Base-by-base conservation (phyloP, 1,140 invertebrate species). In the Drosophila nasuta region DNA sequence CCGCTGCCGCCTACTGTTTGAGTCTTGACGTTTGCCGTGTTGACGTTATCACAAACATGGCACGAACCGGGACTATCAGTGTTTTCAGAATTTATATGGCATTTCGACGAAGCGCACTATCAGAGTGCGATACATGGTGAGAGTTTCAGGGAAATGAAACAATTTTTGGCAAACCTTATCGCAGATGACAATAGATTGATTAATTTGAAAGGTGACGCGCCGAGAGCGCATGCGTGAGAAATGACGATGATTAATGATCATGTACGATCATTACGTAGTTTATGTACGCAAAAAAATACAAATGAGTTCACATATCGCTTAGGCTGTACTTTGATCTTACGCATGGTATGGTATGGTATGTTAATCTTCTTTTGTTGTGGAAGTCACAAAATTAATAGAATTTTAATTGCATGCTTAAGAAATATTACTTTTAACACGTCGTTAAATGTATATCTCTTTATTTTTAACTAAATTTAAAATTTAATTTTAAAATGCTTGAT, bases 61-160 rank as follows among this genome's bases (percentile, higher is more conserved):
- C 38, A 48, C 15, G 3, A 56, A 30, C 0, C 45, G 20, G 28
- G 7, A 20, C 46, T 79, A 79, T 86, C 79, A 62, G 48, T 8
- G 1, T 65, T 46, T 60, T 77, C 45, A 41, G 71, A 79, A 81
- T 70, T 78, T 59, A 46, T 30, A 28, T 49, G 20, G 56, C 28
- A 76, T 64, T 86, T 86, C 68, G 48, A 35, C 25, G 73, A 79
- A 71, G 30, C 30, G 28, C 20, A 25, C 43, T 82, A 86, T 88
- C 83, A 56, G 17, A 38, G 28, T 7, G 35, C 15, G n/a, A n/a
- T 11, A 73, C 67, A 75, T 51, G 76, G 57, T 71, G 66, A 64
- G 46, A 57, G 56, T 70, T 51, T 60, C 58, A 58, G 43, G 35
- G 63, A 72, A 77, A 79, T 71, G 67, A 77, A 74, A 77, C 56